Evolutionary conservation across 2,888 invertebrate species (phyloP), one percentile per base, ranked within the genome.

Genomic region (Cloeon dipterum): DNA sequence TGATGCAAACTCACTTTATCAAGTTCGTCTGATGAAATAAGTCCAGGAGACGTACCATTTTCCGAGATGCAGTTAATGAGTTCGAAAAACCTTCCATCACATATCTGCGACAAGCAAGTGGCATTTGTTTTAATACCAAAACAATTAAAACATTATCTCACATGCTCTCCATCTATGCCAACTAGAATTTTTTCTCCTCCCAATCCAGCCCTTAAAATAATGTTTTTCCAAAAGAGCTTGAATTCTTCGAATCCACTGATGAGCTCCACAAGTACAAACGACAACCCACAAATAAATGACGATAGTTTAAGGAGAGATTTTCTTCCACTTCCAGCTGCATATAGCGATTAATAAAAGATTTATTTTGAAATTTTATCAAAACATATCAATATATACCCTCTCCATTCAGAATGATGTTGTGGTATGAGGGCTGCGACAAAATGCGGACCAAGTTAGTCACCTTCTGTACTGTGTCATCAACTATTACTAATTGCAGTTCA

Each of bases 401-500:
- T 21, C 86, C 86, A 25, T 88, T 72, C 41, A 86, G 67, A 13
- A 88, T 59, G 69, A 82, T 67, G 52, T 88, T 73, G 16, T 29
- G 29, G 1, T 88, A 86, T 10, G 79, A 60, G 0, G 76, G 79
- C 51, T 67, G 85, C 1, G 85, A 78, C 39, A 88, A 68, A 20
- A 86, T 79, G 32, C 88, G 64, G 18, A 77, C 72, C 41, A 88
- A 75, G 43, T 81, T 70, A 41, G 76, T 74, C 38, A 88, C 66
- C 54, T 88, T 86, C 47, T 83, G 77, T 32, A 88, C 73, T 8
- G 86, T 86, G 50, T 88, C 85, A 46, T 69, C 72, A 56, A 86
- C 88, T 40, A 88, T 63, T 5, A 88, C 83, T 41, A 88, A 57
- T 52, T 83, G 74, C 68, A 86, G 71, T 46, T 70, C n/a, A n/a